Evolutionary conservation across 2,888 invertebrate genomes (phyloP).

Genomic region (Patella pellucida): DNA sequence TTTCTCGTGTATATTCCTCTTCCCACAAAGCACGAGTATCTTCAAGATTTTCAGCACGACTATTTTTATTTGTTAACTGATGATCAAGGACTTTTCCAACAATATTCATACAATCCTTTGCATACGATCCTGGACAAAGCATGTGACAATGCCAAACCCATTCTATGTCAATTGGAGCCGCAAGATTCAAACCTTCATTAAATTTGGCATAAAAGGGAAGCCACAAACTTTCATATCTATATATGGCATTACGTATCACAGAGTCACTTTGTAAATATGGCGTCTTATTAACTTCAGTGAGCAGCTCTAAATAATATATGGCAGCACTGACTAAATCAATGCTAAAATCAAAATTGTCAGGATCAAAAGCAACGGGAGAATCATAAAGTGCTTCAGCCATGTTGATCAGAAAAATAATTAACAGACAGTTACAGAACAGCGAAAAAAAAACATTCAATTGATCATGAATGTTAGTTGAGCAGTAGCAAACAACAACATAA

Average conservation of each 20-base stretch:
- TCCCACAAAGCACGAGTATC: constrained; percentile 56
- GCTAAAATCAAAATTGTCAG: constrained; percentile 35
- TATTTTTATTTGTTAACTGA: constrained; percentile 52
- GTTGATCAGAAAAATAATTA: background rate
- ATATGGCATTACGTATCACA: constrained; percentile 70
- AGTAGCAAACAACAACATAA: too few species aligned
- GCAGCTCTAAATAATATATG: constrained; percentile 53
- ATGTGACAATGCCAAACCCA: constrained; percentile 73
- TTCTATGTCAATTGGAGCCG: constrained; percentile 72
- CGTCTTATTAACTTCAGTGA: constrained; percentile 50
- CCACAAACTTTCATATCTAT: constrained; percentile 71
- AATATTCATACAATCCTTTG: constrained; percentile 51
- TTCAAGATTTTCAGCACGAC: constrained; percentile 54
- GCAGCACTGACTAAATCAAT: constrained; percentile 52
- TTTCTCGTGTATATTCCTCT: constrained; percentile 48
- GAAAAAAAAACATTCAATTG: too few species aligned
- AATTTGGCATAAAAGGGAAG: constrained; percentile 68
- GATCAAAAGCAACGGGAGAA: constrained; percentile 13
- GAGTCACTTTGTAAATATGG: constrained; percentile 61
- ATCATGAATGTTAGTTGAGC: too few species aligned
- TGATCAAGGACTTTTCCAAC: constrained; percentile 65
- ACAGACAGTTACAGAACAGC: too few species aligned
- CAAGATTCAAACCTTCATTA: constrained; percentile 34
- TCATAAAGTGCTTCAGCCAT: constrained; percentile 2
- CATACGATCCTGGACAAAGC: constrained; percentile 61